phyloP scores from a whole-genome alignment of 2,797 vertebrate species.

The Anguilla obscura region DNA sequence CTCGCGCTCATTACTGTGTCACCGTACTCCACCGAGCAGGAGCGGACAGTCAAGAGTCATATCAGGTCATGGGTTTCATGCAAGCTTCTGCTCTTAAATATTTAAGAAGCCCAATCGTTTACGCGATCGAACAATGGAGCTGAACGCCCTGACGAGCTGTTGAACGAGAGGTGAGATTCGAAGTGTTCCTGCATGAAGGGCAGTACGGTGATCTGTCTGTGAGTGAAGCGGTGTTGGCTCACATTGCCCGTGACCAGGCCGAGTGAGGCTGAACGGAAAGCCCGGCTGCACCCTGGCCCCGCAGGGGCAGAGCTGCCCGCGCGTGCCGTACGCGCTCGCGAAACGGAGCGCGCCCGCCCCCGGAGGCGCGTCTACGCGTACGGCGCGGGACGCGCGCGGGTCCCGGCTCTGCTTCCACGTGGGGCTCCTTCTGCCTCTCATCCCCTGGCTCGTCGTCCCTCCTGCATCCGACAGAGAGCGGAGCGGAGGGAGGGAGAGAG shows the following conservation, averaged over 20 bases:
- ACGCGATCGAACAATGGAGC: background rate
- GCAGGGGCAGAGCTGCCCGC: background rate
- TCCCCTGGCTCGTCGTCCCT: background rate
- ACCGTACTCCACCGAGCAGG: background rate
- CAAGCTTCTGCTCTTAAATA: background rate
- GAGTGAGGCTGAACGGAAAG: background rate
- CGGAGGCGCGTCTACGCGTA: background rate
- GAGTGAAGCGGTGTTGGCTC: background rate
- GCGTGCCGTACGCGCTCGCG: background rate
- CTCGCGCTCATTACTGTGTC: background rate
- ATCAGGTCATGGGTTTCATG: background rate
- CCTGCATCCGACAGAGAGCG: background rate
- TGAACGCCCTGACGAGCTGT: background rate
- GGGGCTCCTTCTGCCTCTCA: background rate
- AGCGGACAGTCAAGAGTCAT: background rate
- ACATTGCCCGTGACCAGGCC: background rate
- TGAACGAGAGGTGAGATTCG: background rate
- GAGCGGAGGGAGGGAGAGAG: background rate
- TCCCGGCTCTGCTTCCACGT: background rate
- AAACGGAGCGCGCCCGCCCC: background rate
- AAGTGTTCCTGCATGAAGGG: background rate
- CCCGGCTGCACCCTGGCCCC: background rate
- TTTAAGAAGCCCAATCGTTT: background rate
- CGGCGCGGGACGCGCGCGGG: background rate
- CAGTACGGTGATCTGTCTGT: background rate